Percentiles rank a stretch among this genome's conserved stretches.
Conservation (phyloP, 2,797 vertebrate species). For the Pseudocheirus occidentalis region DNA sequence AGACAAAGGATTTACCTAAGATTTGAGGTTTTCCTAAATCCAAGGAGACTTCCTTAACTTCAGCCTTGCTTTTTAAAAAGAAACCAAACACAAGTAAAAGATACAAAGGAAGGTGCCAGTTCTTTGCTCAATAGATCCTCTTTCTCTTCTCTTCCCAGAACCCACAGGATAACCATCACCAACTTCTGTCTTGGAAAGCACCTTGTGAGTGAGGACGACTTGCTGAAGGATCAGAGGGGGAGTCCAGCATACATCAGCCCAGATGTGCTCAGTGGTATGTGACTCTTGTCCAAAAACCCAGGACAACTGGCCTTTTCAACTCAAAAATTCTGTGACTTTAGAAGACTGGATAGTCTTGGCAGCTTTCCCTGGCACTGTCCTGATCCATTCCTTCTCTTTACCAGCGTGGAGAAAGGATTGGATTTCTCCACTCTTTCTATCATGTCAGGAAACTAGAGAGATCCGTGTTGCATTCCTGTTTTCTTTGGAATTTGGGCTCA, state of each 20-base stretch:
- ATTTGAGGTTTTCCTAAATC: background rate
- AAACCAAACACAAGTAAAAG: background rate
- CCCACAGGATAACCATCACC: slow-evolving; percentile 98
- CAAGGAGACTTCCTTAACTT: background rate
- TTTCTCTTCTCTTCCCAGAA: slow-evolving; percentile 83
- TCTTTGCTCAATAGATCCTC: background rate
- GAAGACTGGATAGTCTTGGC: background rate
- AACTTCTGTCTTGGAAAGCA: slow-evolving; percentile 99
- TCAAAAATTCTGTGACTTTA: background rate
- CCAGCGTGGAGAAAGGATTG: background rate
- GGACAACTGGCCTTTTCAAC: background rate
- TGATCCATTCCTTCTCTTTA: background rate
- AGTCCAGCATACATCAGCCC: slow-evolving; percentile 99
- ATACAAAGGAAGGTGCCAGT: background rate
- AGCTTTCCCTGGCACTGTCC: background rate
- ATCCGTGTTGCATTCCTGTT: background rate
- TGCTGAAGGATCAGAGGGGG: slow-evolving; percentile 98
- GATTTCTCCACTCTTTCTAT: background rate
- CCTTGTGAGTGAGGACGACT: slow-evolving; percentile 97
- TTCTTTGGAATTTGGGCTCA: background rate
- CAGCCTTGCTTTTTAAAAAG: background rate
- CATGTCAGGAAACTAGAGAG: background rate
- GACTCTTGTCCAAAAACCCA: background rate
- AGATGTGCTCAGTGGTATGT: slow-evolving; percentile 96
- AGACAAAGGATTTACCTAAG: background rate